Evolutionary conservation across 1,140 invertebrate species (phyloP), one percentile per base, ranked within the genome.

Genomic region (Heliconius nattereri): DNA sequence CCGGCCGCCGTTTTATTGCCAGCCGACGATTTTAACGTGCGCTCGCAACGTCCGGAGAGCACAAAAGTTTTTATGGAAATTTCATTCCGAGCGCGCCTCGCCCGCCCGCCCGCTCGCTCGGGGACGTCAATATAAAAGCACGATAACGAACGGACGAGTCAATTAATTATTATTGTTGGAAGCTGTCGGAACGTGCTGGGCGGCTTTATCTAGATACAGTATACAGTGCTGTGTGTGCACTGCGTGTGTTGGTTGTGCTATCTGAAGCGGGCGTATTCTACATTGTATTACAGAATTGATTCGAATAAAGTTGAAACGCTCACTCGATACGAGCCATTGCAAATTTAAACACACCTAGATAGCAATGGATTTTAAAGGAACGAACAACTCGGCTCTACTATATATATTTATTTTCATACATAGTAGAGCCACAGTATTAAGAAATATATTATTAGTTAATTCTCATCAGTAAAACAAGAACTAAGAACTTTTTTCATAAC

Each of bases 1-100:
- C 92, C 91, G 91, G 88, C 92, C 92, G 92, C 92, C 92, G 91
- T 94, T 94, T 93, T 94, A 94, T 94, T 94, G 91, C 92, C 91
- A 91, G 89, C 91, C 91, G 91, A 94, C 92, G 91, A 92, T 94
- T 94, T 94, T 94, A 94, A 94, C 92, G 91, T 94, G 92, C 91
- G 92, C 91, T 93, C 91, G 91, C 92, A 94, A 94, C 92, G 92
- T 94, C 91, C 91, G 87, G 90, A 93, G 92, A 93, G 92, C 91
- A 93, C 92, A 94, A 94, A 94, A 94, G 92, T 94, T 94, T 94
- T 94, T 94, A 94, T 94, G 92, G 91, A 94, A 93, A 93, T 94
- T 94, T 93, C 92, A 93, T 93, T 94, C 90, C 91, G 89, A 94
- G 91, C 91, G 91, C 91, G 91, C 87, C 90, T 92, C 91, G 90